Conservation (phyloP, 1,140 invertebrate genomes). For the Phocides pigmalion region DNA sequence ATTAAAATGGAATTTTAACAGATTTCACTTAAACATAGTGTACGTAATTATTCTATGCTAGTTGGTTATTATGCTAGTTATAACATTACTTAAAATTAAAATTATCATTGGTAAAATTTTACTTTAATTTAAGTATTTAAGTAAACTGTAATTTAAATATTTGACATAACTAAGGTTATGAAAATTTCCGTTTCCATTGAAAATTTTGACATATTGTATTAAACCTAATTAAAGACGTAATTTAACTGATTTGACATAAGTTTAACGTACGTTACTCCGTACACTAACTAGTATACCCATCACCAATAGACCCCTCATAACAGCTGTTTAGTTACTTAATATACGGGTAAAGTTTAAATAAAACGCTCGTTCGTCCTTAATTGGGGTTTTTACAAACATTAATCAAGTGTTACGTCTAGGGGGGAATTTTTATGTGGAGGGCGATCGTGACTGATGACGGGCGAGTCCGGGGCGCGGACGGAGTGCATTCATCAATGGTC, state of each 20-base stretch:
- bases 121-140: too few species aligned
- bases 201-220: too few species aligned
- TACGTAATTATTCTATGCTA: too few species aligned
- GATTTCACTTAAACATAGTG: too few species aligned
- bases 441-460: slow-evolving; percentile 50
- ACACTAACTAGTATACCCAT: neutral
- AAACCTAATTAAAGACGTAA: too few species aligned
- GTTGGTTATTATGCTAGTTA: too few species aligned
- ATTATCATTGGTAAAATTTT: too few species aligned
- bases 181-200: too few species aligned
- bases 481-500: slow-evolving; percentile 59
- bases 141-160: too few species aligned
- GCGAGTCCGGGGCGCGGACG: slow-evolving; percentile 44
- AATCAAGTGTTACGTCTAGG: slow-evolving; percentile 67
- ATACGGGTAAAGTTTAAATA: slow-evolving; percentile 61
- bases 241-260: neutral
- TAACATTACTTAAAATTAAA: too few species aligned
- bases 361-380: slow-evolving; percentile 63
- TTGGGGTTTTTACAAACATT: slow-evolving; percentile 76
- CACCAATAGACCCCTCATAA: slow-evolving; percentile 22
- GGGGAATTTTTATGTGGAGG: slow-evolving; percentile 62
- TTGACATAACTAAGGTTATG: too few species aligned
- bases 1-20: too few species aligned
- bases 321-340: slow-evolving; percentile 50
- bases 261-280: neutral